These are phyloP conservation scores for Simalia tracyae DNA, from an alignment of 2,797 vertebrate species.

Conservation along the genomic window DNA sequence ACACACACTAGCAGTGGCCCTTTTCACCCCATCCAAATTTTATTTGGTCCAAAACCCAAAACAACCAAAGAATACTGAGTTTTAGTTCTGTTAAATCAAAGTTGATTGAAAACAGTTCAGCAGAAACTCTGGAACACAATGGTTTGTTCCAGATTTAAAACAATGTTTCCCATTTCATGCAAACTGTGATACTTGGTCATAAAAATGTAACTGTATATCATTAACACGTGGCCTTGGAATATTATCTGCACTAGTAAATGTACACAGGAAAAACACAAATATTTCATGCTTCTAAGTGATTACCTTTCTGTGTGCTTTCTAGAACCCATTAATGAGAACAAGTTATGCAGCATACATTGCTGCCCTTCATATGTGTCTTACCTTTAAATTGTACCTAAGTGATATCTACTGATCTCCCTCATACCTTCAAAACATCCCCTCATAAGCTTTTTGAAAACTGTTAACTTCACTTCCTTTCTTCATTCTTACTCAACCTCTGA, in stretches of 20 bases:
- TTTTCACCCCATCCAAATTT: neutral
- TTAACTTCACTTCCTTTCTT: neutral
- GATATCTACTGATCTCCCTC: neutral
- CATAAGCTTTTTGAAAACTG: neutral
- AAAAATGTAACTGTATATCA: neutral
- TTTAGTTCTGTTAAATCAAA: neutral
- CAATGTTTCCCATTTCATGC: neutral
- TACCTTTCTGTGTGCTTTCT: neutral
- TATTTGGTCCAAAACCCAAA: neutral
- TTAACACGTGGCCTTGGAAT: neutral
- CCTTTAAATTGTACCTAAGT: neutral
- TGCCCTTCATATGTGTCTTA: neutral
- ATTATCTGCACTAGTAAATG: neutral
- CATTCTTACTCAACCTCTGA: neutral
- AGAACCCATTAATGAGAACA: neutral
- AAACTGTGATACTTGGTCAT: neutral
- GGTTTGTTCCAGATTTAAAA: neutral
- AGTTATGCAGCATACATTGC: neutral
- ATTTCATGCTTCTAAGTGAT: neutral
- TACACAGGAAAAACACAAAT: neutral
- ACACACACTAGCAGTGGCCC: neutral
- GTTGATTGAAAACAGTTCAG: neutral
- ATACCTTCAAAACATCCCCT: neutral
- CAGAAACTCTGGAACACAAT: neutral
- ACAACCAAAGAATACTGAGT: neutral